A percentile compares a stretch with the other conserved stretches of the same genome.
Evolutionary conservation across 2,113 vertebrate genomes (phyloP).

Genomic region (Epinephelus cyanopodus): DNA sequence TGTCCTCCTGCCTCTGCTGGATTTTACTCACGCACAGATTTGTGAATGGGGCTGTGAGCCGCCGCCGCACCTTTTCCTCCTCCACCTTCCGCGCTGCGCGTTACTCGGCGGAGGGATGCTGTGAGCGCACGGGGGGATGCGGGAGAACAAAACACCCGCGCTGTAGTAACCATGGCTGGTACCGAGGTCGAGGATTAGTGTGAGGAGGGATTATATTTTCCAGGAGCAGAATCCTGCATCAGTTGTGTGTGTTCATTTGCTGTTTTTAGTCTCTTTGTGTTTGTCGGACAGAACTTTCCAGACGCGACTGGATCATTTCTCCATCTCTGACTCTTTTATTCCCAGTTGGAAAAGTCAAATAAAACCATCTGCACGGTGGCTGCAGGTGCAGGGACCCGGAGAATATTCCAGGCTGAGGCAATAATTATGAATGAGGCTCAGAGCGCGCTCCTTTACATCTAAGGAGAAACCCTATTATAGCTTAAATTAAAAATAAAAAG

Average conservation of each 20-base stretch:
- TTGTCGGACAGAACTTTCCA: constrained; percentile 37
- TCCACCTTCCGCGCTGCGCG: constrained; percentile 2
- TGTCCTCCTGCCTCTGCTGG: constrained; percentile 11
- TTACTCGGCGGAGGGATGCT: background rate
- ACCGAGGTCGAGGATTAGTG: constrained; percentile 70
- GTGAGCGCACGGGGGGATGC: constrained; percentile 17
- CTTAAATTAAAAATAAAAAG: background rate
- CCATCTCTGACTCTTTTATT: background rate
- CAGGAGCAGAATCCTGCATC: constrained; percentile 49
- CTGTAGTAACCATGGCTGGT: constrained; percentile 15
- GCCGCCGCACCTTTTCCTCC: constrained; percentile 2
- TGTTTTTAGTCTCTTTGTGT: background rate
- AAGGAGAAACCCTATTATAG: no score
- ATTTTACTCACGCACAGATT: constrained; percentile 45
- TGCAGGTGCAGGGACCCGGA: background rate
- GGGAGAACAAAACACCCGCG: constrained; percentile 10
- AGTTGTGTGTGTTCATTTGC: background rate
- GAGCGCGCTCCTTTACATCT: background rate
- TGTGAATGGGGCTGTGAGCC: constrained; percentile 59
- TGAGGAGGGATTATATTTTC: constrained; percentile 69
- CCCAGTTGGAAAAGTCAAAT: background rate
- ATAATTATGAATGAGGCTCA: constrained; percentile 3
- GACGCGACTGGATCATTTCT: background rate
- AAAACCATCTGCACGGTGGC: background rate
- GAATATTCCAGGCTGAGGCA: constrained; percentile 1